Conservation (phyloP, 2,113 vertebrate genomes). For the Crotalus horridus region DNA sequence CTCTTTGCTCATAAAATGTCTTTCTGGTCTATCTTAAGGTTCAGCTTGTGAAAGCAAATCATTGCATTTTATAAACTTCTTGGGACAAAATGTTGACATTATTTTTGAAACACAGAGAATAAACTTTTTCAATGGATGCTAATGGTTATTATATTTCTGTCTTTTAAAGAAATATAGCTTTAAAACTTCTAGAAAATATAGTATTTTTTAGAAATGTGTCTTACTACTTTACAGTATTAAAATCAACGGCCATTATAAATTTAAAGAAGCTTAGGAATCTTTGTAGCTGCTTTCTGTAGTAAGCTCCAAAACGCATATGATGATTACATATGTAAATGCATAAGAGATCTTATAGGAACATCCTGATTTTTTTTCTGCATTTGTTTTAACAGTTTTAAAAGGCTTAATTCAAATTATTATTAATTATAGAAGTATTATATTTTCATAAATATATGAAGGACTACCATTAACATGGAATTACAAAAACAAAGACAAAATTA, state of each 20-base stretch:
- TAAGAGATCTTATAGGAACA: neutral
- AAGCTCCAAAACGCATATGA: neutral
- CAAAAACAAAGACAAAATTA: conserved; percentile 50
- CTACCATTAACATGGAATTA: neutral
- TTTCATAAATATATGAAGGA: neutral
- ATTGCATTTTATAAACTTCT: neutral
- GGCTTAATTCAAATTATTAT: neutral
- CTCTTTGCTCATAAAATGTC: neutral
- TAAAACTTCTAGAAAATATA: neutral
- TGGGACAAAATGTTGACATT: neutral
- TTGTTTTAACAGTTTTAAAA: conserved; percentile 11
- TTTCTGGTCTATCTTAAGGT: neutral
- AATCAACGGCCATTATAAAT: neutral
- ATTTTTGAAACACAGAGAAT: neutral
- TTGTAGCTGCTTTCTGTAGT: neutral
- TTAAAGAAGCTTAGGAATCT: neutral
- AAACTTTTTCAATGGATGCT: neutral
- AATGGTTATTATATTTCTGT: neutral
- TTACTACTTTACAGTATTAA: neutral
- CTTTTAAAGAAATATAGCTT: neutral
- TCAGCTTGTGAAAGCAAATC: neutral
- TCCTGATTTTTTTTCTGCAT: conserved; percentile 28
- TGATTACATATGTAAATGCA: neutral
- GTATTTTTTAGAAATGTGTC: neutral
- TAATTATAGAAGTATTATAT: neutral